phyloP scores from a whole-genome alignment of 2,888 invertebrate genomes.

The Tetheella fluctuosa region DNA sequence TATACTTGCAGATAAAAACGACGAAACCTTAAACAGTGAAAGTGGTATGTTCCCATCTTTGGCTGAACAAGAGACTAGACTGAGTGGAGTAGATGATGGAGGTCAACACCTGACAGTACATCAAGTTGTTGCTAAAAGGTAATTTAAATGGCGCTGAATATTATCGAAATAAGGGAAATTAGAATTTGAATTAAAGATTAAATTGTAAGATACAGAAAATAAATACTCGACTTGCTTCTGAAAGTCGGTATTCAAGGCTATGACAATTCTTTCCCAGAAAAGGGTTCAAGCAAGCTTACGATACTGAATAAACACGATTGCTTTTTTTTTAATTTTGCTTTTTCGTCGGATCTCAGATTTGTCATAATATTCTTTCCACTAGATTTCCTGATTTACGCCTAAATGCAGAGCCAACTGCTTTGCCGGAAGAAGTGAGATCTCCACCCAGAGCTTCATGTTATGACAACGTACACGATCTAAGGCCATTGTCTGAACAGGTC shows the following conservation, averaged over 20 bases:
- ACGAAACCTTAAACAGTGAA: slow-evolving; percentile 69
- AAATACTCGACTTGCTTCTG: not conserved
- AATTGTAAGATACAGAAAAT: not conserved
- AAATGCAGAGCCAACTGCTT: slow-evolving; percentile 80
- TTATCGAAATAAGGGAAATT: no score
- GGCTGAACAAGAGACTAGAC: slow-evolving; percentile 75
- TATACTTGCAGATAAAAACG: slow-evolving; percentile 65
- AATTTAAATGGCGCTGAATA: slow-evolving; percentile 19
- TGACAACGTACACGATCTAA: slow-evolving; percentile 89
- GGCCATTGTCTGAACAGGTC: slow-evolving; percentile 79
- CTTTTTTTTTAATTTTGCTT: no score
- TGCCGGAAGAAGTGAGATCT: slow-evolving; percentile 71
- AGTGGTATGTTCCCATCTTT: slow-evolving; percentile 81
- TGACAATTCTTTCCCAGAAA: no score
- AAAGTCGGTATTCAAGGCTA: not conserved
- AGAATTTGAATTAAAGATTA: no score
- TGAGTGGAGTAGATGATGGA: slow-evolving; percentile 81
- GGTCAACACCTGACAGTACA: slow-evolving; percentile 89
- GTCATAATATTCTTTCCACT: not conserved
- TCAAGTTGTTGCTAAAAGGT: slow-evolving; percentile 91
- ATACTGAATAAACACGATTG: no score
- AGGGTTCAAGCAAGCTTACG: no score
- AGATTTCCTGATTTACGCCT: slow-evolving; percentile 89
- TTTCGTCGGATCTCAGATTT: not conserved
- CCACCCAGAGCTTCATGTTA: slow-evolving; percentile 89